Percentiles rank a stretch among this genome's conserved stretches.
Conservation (phyloP, 2,888 invertebrate species). For the Apodemia duryi region DNA sequence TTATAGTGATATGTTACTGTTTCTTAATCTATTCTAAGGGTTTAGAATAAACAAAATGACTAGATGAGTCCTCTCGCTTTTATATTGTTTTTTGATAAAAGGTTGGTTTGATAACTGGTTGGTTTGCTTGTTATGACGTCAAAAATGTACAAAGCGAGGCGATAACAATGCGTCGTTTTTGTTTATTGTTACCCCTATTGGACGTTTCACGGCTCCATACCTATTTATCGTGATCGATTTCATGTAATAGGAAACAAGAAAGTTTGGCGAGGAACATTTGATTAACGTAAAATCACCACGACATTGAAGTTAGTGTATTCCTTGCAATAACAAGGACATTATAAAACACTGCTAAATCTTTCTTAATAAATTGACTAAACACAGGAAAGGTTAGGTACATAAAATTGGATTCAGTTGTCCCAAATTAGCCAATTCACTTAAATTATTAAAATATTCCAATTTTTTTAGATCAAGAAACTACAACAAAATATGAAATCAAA, state of each 20-base stretch:
- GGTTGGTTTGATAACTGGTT: not conserved
- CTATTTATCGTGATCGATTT: not conserved
- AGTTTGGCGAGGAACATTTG: conserved; percentile 1
- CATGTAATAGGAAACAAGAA: not conserved
- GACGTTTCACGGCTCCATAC: conserved; percentile 17
- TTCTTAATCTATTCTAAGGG: conserved; percentile 51
- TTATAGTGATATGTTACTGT: conserved; percentile 54
- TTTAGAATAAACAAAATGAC: conserved; percentile 7
- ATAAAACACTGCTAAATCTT: not conserved
- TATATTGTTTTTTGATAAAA: not conserved
- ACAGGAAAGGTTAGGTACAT: not conserved
- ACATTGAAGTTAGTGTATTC: not conserved
- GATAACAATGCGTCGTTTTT: not conserved
- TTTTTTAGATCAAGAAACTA: not conserved
- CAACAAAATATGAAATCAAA: too few relatives aligned
- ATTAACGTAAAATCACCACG: not conserved
- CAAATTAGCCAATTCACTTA: not conserved
- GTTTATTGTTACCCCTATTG: not conserved
- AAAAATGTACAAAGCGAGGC: not conserved
- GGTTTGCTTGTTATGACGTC: not conserved
- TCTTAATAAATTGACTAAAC: not conserved
- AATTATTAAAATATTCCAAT: not conserved
- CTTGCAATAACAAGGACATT: not conserved
- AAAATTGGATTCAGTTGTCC: not conserved
- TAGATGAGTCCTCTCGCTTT: not conserved